A percentile compares a stretch with the other conserved stretches of the same genome.
Conservation (phyloP, 2,797 vertebrate genomes). For the Notoglanidium macrostoma region DNA sequence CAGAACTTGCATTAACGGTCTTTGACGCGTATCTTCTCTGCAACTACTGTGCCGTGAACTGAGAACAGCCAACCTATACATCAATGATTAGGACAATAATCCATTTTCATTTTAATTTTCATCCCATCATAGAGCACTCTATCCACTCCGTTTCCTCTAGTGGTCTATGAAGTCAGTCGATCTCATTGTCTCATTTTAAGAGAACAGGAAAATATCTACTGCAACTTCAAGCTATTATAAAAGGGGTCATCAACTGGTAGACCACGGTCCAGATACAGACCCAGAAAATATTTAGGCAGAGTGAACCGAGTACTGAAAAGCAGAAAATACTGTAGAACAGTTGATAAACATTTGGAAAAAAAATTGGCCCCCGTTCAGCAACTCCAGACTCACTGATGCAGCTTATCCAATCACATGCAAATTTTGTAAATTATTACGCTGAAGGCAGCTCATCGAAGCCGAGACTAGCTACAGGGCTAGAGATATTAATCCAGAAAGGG, state of each 20-base stretch:
- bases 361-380: background rate
- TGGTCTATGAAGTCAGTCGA: conserved; percentile 33
- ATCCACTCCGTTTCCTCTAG: conserved; percentile 28
- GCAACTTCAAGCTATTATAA: conserved; percentile 15
- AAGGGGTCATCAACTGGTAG: too few species aligned
- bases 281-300: background rate
- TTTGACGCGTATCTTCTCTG: conserved; percentile 13
- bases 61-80: conserved; percentile 4
- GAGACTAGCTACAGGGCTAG: background rate
- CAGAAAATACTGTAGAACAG: background rate
- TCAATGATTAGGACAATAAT: background rate
- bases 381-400: too few species aligned
- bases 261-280: background rate
- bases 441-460: background rate
- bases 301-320: background rate
- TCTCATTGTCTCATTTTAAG: conserved; percentile 52
- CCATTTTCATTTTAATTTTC: conserved; percentile 3
- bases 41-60: conserved; percentile 8
- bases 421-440: background rate
- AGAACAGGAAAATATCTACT: conserved; percentile 34
- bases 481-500: background rate
- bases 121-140: conserved; percentile 1
- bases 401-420: background rate
- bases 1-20: conserved; percentile 30
- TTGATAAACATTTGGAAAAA: background rate